Evolutionary conservation across 2,888 invertebrate genomes (phyloP).

Genomic region (Hirudinaria manillensis): DNA sequence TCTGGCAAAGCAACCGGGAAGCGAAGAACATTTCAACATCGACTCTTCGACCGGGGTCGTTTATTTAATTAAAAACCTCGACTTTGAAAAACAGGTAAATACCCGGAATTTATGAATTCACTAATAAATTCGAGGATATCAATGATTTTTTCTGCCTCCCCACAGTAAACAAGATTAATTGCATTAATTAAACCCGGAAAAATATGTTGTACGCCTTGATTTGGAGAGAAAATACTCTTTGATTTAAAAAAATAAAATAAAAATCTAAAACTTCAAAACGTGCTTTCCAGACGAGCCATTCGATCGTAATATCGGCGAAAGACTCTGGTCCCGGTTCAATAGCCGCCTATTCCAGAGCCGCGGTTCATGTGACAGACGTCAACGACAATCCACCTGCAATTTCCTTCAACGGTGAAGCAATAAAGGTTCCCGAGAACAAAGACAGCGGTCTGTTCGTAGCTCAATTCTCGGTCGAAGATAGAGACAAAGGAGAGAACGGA

Average conservation of each 20-base stretch:
- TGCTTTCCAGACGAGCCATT: conserved; percentile 22
- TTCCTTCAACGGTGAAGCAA: conserved; percentile 28
- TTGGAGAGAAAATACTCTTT: too few species aligned
- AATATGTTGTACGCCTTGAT: too few species aligned
- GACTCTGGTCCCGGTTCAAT: conserved; percentile 34
- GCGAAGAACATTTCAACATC: conserved; percentile 31
- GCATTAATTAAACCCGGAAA: too few species aligned
- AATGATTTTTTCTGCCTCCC: too few species aligned
- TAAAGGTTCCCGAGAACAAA: conserved; percentile 44
- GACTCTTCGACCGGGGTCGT: conserved; percentile 32
- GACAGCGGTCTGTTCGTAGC: conserved; percentile 46
- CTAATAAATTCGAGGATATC: neutral
- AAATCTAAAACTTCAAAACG: neutral
- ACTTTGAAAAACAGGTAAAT: conserved; percentile 33
- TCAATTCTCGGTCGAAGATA: conserved; percentile 46
- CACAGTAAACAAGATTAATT: too few species aligned
- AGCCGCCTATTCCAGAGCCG: conserved; percentile 35
- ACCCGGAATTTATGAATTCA: neutral
- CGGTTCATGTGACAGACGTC: conserved; percentile 35
- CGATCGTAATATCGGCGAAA: conserved; percentile 34
- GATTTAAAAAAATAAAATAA: too few species aligned
- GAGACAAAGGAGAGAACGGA: conserved; percentile 48
- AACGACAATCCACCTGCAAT: conserved; percentile 38
- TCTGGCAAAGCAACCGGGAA: conserved; percentile 28
- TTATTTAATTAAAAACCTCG: conserved; percentile 31